Base-by-base conservation (phyloP, 92 coral and sea anemone genomes). In the Siderastrea siderea region DNA sequence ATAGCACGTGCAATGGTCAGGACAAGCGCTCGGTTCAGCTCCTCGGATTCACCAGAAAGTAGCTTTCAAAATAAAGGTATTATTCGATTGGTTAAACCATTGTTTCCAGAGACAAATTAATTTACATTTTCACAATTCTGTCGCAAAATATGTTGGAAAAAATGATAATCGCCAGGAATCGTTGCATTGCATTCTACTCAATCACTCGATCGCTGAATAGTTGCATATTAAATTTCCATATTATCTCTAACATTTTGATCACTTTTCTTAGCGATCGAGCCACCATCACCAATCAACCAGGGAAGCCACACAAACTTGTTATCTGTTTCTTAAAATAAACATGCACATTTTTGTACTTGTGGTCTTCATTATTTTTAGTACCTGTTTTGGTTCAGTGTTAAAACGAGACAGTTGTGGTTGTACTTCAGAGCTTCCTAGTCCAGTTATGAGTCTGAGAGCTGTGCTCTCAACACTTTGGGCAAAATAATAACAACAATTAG, bases 1-100 rank as follows among this genome's bases (percentile, higher is more conserved):
- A 97, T 97, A 12, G 99, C 92, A 38, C 99, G 91, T n/a, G 99
- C 99, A 17, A 97, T 93, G 68, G 98, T 97, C 74, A 97, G 71
- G 1, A 97, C 99, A 79, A 97, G 95, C 9, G 96, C 94, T 10
- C 99, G 95, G 68, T 97, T 97, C 47, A 97, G 89, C 52, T 97
- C 99, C 85, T 97, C 99, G 0, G 99, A 97, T 79, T 97, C 99
- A 19, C 91, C 83, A 15, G 99, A 95, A 63, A 97, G 91, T 47
- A 97, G 93, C 99, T 97, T n/a, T 15, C 78, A 80, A 9, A 67
- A 47, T 55, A 47, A 57, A 26, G 51, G 14, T 14, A 74, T 49
- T 53, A 15, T 19, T 43, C 4, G 16, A n/a, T 7, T 17, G 9
- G 16, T 47, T 44, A 47, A 6, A 11, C 10, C 7, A 15, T 8